Evolutionary conservation across 2,113 vertebrate genomes (phyloP), one percentile per base, ranked within the genome.

Genomic region (Pungitius pungitius): DNA sequence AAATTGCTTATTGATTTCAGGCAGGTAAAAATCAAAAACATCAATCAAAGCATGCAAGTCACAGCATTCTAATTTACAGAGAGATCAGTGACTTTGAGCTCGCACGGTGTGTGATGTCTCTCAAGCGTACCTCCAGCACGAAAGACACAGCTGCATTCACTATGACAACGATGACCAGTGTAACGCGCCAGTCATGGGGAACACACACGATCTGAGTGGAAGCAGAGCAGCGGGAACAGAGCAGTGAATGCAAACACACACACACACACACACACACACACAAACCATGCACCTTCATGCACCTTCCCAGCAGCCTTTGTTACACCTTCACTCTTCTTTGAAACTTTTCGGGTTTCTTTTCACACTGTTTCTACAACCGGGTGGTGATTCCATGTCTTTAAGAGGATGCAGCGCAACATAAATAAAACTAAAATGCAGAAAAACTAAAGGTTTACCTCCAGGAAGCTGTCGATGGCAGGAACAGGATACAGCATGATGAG

Each of bases 401-500:
- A 57, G 42, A 71, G 43, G 22, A 58, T n/a, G 20, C 26, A 6
- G 26, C 4, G 17, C 2, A 14, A 26, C 11, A 63, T 20, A 4
- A 69, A n/a, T 45, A 43, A 51, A 4, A 1, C 15, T 0, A 39
- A 37, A 52, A 67, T 35, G 24, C 0, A 30, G 1, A 42, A 26
- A 33, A 61, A 13, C 0, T 10, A 30, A 1, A 35, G n/a, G 24
- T 93, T 92, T 92, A 99, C 98, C 95, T 97, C 92, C 79, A 99
- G 93, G 90, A 93, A 91, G 0, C 64, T 0, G 7, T 98, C 95
- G 65, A 99, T 88, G 69, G 93, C 90, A 43, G 94, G 87, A 68
- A 96, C 56, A 24, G 95, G 98, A 87, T 94, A 80, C 83, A 99
- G 92, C 94, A 99, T 90, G 94, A 99, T 96, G 94, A 96, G 78